These are phyloP conservation scores for Stenopsyche tienmushanensis DNA, from an alignment of 1,140 invertebrate species.

Conservation along the genomic window DNA sequence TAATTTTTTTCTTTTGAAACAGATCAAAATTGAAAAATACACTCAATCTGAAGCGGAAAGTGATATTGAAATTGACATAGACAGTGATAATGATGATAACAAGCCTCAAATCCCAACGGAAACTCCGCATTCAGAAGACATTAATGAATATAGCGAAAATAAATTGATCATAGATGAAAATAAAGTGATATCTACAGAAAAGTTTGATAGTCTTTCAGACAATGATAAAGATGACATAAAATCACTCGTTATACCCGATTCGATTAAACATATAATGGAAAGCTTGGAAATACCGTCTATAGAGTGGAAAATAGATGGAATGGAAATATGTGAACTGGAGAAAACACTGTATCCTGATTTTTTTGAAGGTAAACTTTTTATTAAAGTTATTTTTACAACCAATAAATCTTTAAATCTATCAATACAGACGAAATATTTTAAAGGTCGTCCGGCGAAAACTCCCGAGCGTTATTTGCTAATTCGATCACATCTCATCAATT, in stretches of 20 bases:
- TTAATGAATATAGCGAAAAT: no score
- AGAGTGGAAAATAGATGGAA: conserved; percentile 50
- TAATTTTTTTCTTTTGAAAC: conserved; percentile 29
- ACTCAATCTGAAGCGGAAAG: conserved; percentile 56
- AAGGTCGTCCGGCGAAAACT: conserved; percentile 55
- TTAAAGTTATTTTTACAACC: no score
- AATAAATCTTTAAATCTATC: no score
- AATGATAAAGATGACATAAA: no score
- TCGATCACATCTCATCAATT: conserved; percentile 61
- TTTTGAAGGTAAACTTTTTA: conserved; percentile 54
- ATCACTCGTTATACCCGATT: no score
- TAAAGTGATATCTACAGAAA: no score
- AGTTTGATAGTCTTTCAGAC: no score
- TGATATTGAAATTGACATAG: conserved; percentile 61
- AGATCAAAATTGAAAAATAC: conserved; percentile 49
- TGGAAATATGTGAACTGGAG: conserved; percentile 58
- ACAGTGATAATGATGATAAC: conserved; percentile 50
- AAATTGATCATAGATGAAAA: no score
- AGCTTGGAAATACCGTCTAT: conserved; percentile 47
- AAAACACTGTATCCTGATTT: conserved; percentile 60
- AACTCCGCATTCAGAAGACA: no score
- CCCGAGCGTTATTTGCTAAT: conserved; percentile 63
- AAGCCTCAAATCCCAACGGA: background rate
- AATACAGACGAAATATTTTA: background rate
- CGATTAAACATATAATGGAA: conserved; percentile 20